Evolutionary conservation across 2,113 vertebrate species (phyloP), one percentile per base, ranked within the genome.

Genomic region (Callorhinus ursinus): DNA sequence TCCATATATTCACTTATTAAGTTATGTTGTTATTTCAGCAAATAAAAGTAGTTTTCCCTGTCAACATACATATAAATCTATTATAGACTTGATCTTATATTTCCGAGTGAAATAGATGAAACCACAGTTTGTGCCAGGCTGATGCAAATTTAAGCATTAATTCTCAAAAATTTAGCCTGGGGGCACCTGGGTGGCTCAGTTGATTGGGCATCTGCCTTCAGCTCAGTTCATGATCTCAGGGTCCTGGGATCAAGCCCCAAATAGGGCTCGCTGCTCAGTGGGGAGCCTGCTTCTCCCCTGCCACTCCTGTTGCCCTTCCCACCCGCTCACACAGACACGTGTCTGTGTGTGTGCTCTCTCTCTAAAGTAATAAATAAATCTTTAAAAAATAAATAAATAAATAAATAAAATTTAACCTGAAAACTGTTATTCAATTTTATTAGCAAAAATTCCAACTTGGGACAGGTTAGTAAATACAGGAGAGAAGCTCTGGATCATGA

Each of bases 281-380:
- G 63, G 31, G 63, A 67, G 63, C 15, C 5, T 67, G 63, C 31
- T 33, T 33, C 63, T 67, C 63, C 6, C 63, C 63, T 67, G 2
- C 15, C 63, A 33, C 31, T 67, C 14, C 63, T 33, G 31, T 67
- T 67, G 31, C 31, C 28, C 28, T 28, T 14, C 63, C 14, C 31
- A 6, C 6, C 14, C 0, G 0, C 63, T 28, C 61, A 11, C 53
- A 55, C 53, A 55, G 1, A 2, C 13, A 33, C 1, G 6, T 1
- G 31, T 67, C 13, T 7, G 0, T 1, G 31, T 67, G 0, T 33
- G 63, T 33, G 22, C 57, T 59, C 57, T 24, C 22, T 59, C 22
- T 59, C 22, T 59, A 33, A 33, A 65, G 31, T 65, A 65, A 67
- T 55, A 18, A 55, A 55, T 22, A 59, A 22, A 22, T 59, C 19